Conservation (phyloP, 2,888 invertebrate genomes). For the Synanthedon myopaeformis region DNA sequence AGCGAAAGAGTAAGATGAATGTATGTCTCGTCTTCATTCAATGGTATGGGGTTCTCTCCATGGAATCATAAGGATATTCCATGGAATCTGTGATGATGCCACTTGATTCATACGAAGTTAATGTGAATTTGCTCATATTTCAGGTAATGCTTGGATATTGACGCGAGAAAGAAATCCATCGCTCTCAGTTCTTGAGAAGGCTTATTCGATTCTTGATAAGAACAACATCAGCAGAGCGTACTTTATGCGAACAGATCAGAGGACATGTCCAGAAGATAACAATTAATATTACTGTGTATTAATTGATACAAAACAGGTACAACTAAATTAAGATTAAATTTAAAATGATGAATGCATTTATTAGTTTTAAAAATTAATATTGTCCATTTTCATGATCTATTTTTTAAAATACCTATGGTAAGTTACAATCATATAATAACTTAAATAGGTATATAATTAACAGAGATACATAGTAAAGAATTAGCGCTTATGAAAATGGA, state of each 20-base stretch:
- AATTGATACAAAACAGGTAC: neutral
- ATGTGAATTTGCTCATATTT: conserved; percentile 9
- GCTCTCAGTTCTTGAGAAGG: conserved; percentile 67
- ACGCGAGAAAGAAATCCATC: conserved; percentile 73
- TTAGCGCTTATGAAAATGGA: conserved; percentile 27
- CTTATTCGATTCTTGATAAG: conserved; percentile 68
- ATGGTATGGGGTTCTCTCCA: too few species aligned
- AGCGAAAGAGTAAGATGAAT: too few species aligned
- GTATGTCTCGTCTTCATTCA: too few species aligned
- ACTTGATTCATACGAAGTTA: too few species aligned
- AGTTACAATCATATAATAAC: too few species aligned
- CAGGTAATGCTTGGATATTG: conserved; percentile 73
- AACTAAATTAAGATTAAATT: neutral
- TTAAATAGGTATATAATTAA: neutral
- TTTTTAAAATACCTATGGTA: neutral
- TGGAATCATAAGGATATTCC: too few species aligned
- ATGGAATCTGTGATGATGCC: too few species aligned
- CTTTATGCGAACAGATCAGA: conserved; percentile 74
- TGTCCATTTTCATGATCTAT: conserved; percentile 29
- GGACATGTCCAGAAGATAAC: conserved; percentile 55
- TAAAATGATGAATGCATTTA: conserved; percentile 4
- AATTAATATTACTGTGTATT: conserved; percentile 6
- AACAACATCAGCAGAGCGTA: conserved; percentile 69
- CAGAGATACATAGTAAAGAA: neutral
- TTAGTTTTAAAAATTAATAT: conserved; percentile 4